Conservation (phyloP, 2,888 invertebrate species). For the Trichogramma dendrolimi region DNA sequence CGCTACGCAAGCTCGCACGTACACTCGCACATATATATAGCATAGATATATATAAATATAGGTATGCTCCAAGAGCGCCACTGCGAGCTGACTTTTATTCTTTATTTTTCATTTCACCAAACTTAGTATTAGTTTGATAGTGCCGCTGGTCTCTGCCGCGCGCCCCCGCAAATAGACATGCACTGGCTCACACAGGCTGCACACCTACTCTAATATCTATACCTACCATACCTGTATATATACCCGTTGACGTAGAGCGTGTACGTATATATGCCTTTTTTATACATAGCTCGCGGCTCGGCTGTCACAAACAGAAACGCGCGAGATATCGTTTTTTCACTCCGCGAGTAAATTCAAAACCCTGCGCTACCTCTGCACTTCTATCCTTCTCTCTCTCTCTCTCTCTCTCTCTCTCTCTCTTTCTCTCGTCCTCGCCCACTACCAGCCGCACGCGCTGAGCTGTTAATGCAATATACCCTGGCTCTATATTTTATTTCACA, state of each 20-base stretch:
- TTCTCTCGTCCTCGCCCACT: no score
- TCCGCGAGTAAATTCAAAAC: conserved; percentile 19
- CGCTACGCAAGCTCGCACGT: neutral
- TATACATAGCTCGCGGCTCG: conserved; percentile 1
- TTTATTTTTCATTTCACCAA: conserved; percentile 20
- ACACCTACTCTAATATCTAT: no score
- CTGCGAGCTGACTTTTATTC: neutral
- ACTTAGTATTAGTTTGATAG: conserved; percentile 26
- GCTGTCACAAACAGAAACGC: conserved; percentile 24
- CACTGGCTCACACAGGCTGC: no score
- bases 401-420: no score
- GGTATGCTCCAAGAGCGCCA: neutral
- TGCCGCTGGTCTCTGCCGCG: neutral
- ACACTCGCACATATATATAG: neutral
- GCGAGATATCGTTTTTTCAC: conserved; percentile 19
- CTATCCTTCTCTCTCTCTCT: neutral
- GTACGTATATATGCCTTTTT: no score
- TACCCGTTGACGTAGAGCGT: no score
- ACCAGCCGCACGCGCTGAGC: neutral
- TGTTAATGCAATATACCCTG: conserved; percentile 14
- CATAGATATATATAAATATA: neutral
- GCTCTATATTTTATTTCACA: neutral
- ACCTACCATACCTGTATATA: neutral
- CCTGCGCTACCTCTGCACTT: neutral
- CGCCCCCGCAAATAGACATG: neutral